Conservation (phyloP, 30 jellyfish, hydroid and myxozoan species). For the Pseudorhiza aurosa region DNA sequence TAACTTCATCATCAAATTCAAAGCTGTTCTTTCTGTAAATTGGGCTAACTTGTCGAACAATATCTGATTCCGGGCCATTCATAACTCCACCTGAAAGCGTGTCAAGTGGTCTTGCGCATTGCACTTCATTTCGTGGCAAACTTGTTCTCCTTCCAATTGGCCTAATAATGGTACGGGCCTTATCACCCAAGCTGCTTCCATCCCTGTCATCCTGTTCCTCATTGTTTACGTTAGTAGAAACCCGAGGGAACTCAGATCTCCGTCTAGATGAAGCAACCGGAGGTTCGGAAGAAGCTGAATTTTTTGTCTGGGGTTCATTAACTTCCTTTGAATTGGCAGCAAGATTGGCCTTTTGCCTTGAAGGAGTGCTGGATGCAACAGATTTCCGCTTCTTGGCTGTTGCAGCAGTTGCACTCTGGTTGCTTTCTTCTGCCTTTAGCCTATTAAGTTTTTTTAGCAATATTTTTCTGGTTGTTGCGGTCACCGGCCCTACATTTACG, state of each 20-base stretch:
- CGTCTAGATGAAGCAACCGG: constrained; percentile 34
- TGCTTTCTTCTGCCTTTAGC: constrained; percentile 30
- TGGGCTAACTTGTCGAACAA: background rate
- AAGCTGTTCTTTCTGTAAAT: constrained; percentile 47
- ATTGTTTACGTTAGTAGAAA: background rate
- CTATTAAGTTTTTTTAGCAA: constrained; percentile 63
- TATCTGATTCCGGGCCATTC: background rate
- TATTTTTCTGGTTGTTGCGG: constrained; percentile 64
- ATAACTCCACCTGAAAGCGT: constrained; percentile 27
- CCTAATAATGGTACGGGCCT: background rate
- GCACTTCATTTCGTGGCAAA: constrained; percentile 13
- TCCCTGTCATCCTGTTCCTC: constrained; percentile 12
- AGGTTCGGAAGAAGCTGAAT: constrained; percentile 16
- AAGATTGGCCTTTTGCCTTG: constrained; percentile 53
- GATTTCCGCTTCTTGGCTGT: constrained; percentile 51
- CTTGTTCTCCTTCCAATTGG: constrained; percentile 27
- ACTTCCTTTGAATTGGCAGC: constrained; percentile 87
- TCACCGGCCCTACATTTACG: constrained; percentile 82
- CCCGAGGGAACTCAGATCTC: constrained; percentile 44
- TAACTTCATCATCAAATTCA: constrained; percentile 48
- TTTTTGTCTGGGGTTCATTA: constrained; percentile 45
- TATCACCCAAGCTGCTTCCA: constrained; percentile 13
- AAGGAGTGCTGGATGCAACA: constrained; percentile 59
- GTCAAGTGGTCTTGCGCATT: constrained; percentile 4
- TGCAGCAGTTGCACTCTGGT: background rate